Conservation (phyloP, 2,888 invertebrate genomes). For the Oeneis ivallda region DNA sequence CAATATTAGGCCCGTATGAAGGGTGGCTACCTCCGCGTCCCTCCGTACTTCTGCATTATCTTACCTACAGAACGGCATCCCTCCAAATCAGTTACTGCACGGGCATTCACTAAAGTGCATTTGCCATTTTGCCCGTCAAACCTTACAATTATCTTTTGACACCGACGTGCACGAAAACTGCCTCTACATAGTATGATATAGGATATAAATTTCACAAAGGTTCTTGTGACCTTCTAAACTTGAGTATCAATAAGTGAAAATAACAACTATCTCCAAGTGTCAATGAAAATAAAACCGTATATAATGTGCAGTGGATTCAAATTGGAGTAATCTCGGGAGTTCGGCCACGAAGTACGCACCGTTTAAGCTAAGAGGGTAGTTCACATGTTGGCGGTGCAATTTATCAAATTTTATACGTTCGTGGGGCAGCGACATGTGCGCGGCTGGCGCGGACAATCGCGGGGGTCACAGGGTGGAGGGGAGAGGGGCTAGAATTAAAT, state of each 20-base stretch:
- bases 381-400: constrained; percentile 79
- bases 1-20: constrained; percentile 52
- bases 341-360: constrained; percentile 55
- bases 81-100: constrained; percentile 71
- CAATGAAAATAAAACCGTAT: constrained; percentile 43
- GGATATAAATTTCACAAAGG: constrained; percentile 40
- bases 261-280: constrained; percentile 54
- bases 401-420: constrained; percentile 80
- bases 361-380: constrained; percentile 80
- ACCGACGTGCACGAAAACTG: constrained; percentile 41
- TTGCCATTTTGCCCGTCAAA: constrained; percentile 70
- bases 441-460: constrained; percentile 70
- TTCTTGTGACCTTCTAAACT: constrained; percentile 42
- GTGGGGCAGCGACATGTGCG: constrained; percentile 76
- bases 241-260: constrained; percentile 60
- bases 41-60: constrained; percentile 76
- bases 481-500: constrained; percentile 68
- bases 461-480: constrained; percentile 40
- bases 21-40: constrained; percentile 45
- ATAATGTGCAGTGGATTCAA: constrained; percentile 39
- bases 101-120: constrained; percentile 77
- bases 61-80: constrained; percentile 63
- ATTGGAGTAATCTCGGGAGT: constrained; percentile 40
- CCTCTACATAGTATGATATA: constrained; percentile 40
- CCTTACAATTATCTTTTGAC: constrained; percentile 58